phyloP scores from a whole-genome alignment of 2,797 vertebrate species.

The Artibeus jamaicensis region DNA sequence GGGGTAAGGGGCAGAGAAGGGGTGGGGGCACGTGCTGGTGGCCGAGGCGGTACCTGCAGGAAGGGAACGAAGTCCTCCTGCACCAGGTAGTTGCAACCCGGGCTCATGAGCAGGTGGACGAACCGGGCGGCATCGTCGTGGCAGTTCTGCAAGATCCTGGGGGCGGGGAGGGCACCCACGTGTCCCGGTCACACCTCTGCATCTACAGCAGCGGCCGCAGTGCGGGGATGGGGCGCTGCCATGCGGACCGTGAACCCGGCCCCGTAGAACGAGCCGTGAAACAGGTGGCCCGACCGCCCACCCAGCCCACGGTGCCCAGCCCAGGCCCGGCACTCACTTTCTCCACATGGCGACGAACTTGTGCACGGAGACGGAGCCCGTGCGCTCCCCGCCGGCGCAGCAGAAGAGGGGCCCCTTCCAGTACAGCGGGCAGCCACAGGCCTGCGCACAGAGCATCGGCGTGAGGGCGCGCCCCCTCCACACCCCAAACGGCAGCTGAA shows the following conservation, averaged over 20 bases:
- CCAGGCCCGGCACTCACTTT: slow-evolving; percentile 88
- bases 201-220: neutral
- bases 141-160: slow-evolving; percentile 94
- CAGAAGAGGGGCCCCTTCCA: slow-evolving; percentile 97
- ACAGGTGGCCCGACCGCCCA: rapidly evolving
- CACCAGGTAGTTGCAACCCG: slow-evolving; percentile 94
- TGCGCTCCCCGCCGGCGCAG: slow-evolving; percentile 93
- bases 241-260: rapidly evolving
- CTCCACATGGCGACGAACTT: slow-evolving; percentile 98
- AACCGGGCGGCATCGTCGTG: slow-evolving; percentile 95
- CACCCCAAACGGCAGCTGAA: neutral
- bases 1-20: too few species aligned
- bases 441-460: slow-evolving; percentile 78
- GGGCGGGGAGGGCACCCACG: neutral
- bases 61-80: slow-evolving; percentile 98
- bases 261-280: neutral
- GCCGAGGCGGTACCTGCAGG: slow-evolving; percentile 88
- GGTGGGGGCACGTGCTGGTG: neutral
- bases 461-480: neutral
- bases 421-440: slow-evolving; percentile 95
- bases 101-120: slow-evolving; percentile 93
- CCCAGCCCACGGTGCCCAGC: rapidly evolving
- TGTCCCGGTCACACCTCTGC: rapidly evolving
- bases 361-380: slow-evolving; percentile 94
- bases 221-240: neutral